These are phyloP conservation scores for Acleris emargana DNA, from an alignment of 2,888 invertebrate species.

Conservation along the genomic window DNA sequence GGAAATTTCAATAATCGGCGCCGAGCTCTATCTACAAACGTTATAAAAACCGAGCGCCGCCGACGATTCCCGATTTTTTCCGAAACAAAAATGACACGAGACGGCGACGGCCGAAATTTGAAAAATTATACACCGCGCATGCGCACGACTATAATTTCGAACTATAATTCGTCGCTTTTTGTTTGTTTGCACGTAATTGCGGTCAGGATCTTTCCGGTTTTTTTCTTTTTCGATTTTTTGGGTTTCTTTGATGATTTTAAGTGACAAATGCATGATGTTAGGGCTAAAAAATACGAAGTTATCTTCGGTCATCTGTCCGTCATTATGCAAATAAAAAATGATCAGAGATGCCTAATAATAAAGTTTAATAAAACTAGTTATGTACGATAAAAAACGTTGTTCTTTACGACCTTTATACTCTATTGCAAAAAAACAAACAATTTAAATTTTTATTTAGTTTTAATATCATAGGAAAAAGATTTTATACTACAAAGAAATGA, in stretches of 20 bases:
- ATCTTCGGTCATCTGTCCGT: too few relatives aligned
- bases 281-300: not conserved
- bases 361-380: too few relatives aligned
- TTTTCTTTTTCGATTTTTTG: constrained; percentile 21
- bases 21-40: not conserved
- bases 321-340: too few relatives aligned
- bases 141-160: constrained; percentile 34
- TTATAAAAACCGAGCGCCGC: constrained; percentile 12
- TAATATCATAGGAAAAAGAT: too few relatives aligned
- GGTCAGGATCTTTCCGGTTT: constrained; percentile 21
- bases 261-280: constrained; percentile 1
- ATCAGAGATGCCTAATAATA: too few relatives aligned
- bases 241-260: not conserved
- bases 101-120: constrained; percentile 11
- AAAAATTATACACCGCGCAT: constrained; percentile 24
- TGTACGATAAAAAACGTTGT: too few relatives aligned
- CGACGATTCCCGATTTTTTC: constrained; percentile 20
- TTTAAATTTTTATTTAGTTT: too few relatives aligned
- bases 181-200: constrained; percentile 29
- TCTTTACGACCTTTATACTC: too few relatives aligned
- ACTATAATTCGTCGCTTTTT: constrained; percentile 33
- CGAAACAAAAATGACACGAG: constrained; percentile 22
- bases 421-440: too few relatives aligned
- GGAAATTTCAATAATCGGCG: not conserved
- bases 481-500: too few relatives aligned